Base-by-base conservation (phyloP, 2,797 vertebrate species). In the Cuculus canorus region DNA sequence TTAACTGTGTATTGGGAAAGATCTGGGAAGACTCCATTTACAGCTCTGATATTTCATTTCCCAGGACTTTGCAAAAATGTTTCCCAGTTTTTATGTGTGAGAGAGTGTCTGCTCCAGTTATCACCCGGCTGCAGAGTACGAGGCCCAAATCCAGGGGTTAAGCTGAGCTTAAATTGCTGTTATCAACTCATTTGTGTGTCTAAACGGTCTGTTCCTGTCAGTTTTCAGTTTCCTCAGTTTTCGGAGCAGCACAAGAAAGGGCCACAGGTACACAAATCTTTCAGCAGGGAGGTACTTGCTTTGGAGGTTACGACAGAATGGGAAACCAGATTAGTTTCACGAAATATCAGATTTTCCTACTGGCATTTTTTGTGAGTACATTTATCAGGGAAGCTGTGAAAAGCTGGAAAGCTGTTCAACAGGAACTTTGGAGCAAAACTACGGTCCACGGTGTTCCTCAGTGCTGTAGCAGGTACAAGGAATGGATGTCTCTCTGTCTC, bases 211-310 rank as follows among this genome's bases (percentile, higher is more conserved):
- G 60, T 65, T 89, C 82, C 82, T 53, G 19, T 48, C 76, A n/a
- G n/a, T n/a, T n/a, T n/a, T n/a, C n/a, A n/a, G n/a, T 85, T 91
- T 70, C 61, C 69, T 80, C 80, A 27, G 57, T 87, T 86, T 92
- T 91, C 70, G 37, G 63, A 35, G 52, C 68, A 82, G 47, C 56
- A 69, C 37, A 47, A 48, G 71, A 73, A 32, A 17, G 35, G 64
- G 35, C 45, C 65, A 32, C 82, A 94, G 92, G 92, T 86, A 95
- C 69, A 78, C 90, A 90, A 69, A 86, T 90, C 70, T 92, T 86
- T 88, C 83, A 59, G 47, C 59, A 71, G 59, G 28, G 50, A 84
- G 75, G 23, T 78, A 4, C 82, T 83, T 73, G 61, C 33, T 86
- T 61, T 95, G 73, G 70, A 86, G 43, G 13, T 56, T 86, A 9